Base-by-base conservation (phyloP, 2,888 invertebrate species). In the Drosophila setosimentum region DNA sequence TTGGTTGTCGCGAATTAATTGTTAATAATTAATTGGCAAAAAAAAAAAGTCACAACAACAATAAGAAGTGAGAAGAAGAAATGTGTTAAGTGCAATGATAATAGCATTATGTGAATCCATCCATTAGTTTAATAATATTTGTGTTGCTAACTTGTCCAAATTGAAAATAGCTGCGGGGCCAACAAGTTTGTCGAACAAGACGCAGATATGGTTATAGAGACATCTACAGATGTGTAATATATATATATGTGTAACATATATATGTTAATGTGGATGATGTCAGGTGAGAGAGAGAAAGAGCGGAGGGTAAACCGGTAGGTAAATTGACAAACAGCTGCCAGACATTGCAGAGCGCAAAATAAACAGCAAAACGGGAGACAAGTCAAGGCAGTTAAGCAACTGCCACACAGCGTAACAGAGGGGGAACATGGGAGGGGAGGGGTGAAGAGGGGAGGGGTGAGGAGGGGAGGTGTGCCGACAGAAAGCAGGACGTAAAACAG, bases 91-190 rank as follows among this genome's bases (percentile, higher is more conserved):
- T 42, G 40, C 42, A 51, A 51, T 32, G 13, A 18, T 13, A 40
- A 35, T 50, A 65, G 64, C 66, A 54, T 53, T 8, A 49, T 53
- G 16, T 54, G 64, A 51, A 68, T 69, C 21, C 16, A 64, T 35
- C 72, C 78, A 84, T 85, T 82, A 84, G 68, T 51, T 55, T 80
- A 87, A 87, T 84, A 85, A 83, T 82, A 84, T 89, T 89, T 82
- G 70, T 80, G 73, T 72, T 76, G 76, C 74, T 84, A 87, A 87
- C 73, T 80, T 82, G 69, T 68, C 68, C 68, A 82, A 84, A 76
- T 80, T 79, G 84, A 59, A 87, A 74, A 81, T 75, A 66, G 76
- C 76, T 72, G 57, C 30, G 24, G 67, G 84, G 60, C 51, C 0
- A 40, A 53, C 16, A 24, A 24, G 45, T 45, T 16, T 24, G 42